Percentiles rank a stretch among this genome's conserved stretches.
Evolutionary conservation across 1,140 invertebrate genomes (phyloP).

Genomic region (Harlomillsia oculata): DNA sequence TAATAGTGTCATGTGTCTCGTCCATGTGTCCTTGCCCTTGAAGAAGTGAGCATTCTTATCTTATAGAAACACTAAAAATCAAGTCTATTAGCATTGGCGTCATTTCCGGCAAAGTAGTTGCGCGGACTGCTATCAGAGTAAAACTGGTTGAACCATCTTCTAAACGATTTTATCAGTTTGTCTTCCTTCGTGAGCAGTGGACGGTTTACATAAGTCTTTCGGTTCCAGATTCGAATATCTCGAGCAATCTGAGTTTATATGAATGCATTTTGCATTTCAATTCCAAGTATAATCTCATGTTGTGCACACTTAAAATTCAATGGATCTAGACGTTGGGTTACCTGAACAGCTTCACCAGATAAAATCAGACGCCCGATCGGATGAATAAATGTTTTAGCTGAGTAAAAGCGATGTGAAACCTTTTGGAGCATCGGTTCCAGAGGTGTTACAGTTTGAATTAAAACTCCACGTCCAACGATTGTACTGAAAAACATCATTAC

Average conservation of each 20-base stretch:
- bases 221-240: constrained; percentile 80
- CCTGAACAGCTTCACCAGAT: constrained; percentile 63
- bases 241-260: constrained; percentile 58
- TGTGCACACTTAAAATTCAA: neutral
- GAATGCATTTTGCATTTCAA: no score
- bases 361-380: constrained; percentile 59
- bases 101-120: constrained; percentile 20
- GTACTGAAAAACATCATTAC: constrained; percentile 38
- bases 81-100: constrained; percentile 21
- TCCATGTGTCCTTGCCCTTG: no score
- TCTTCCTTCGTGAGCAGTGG: constrained; percentile 70
- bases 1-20: no score
- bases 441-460: constrained; percentile 70
- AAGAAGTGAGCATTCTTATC: no score
- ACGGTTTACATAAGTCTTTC: constrained; percentile 61
- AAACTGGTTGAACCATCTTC: constrained; percentile 79
- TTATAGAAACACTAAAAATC: constrained; percentile 18
- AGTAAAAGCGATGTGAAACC: constrained; percentile 65
- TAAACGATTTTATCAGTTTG: constrained; percentile 55
- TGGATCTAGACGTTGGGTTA: no score
- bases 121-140: constrained; percentile 64
- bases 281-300: no score
- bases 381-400: constrained; percentile 47
- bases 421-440: constrained; percentile 65
- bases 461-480: constrained; percentile 53